These are phyloP conservation scores for Hirtodrosophila trivittata DNA, from an alignment of 2,888 invertebrate genomes.

Conservation along the genomic window DNA sequence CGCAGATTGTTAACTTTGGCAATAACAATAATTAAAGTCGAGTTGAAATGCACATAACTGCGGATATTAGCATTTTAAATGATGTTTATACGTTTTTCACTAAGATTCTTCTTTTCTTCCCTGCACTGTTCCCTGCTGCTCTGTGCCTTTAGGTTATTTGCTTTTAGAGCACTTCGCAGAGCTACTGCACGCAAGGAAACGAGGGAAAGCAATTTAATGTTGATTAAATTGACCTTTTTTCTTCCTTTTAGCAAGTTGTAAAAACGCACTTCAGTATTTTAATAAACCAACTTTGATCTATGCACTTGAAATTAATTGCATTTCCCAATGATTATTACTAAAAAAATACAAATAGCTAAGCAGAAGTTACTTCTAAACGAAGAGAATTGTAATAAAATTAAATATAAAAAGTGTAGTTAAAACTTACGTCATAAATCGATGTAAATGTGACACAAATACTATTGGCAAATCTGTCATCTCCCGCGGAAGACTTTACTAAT, in stretches of 20 bases:
- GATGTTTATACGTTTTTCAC: slow-evolving; percentile 69
- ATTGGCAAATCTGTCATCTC: slow-evolving; percentile 31
- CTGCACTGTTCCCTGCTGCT: slow-evolving; percentile 8
- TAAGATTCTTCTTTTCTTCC: slow-evolving; percentile 8
- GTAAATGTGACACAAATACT: slow-evolving; percentile 3
- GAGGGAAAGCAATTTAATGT: slow-evolving; percentile 71
- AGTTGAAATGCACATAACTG: slow-evolving; percentile 81
- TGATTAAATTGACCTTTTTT: slow-evolving; percentile 80
- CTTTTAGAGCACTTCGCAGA: slow-evolving; percentile 43
- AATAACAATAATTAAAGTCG: slow-evolving; percentile 83
- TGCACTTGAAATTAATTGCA: slow-evolving; percentile 66
- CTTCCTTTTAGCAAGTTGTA: slow-evolving; percentile 22
- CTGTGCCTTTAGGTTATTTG: slow-evolving; percentile 59
- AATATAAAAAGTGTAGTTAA: too few relatives aligned
- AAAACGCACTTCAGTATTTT: slow-evolving; percentile 33
- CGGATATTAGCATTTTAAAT: slow-evolving; percentile 82
- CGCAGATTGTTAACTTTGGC: slow-evolving; percentile 81
- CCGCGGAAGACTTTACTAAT: slow-evolving; percentile 54
- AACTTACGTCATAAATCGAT: background rate
- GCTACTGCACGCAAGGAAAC: slow-evolving; percentile 23
- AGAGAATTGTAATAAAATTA: too few relatives aligned
- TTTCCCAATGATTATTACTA: slow-evolving; percentile 53
- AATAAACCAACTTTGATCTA: slow-evolving; percentile 61
- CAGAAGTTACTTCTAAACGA: too few relatives aligned
- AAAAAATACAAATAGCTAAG: too few relatives aligned